Percentiles rank a stretch among this genome's conserved stretches.
These are phyloP conservation scores for Intellagama lesueurii DNA, from an alignment of 2,797 vertebrate genomes.

Conservation along the genomic window DNA sequence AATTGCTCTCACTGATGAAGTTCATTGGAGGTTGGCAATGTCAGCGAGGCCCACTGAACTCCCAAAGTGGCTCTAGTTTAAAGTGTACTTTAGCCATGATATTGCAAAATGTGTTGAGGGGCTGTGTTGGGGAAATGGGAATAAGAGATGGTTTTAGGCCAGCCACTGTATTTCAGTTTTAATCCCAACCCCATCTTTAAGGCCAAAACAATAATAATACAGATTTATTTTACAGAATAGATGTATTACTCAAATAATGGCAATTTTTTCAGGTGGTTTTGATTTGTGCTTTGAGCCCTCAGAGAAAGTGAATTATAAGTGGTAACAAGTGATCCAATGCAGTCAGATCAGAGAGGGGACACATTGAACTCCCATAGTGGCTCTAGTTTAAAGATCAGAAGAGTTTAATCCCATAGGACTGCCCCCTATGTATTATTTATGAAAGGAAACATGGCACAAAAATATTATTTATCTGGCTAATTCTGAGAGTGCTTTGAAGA, in stretches of 20 bases:
- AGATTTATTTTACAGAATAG: background rate
- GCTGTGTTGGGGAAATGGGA: background rate
- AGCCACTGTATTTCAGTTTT: background rate
- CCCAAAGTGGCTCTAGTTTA: too few relatives aligned
- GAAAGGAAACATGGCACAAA: conserved; percentile 13
- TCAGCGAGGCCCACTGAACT: background rate
- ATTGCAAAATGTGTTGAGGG: background rate
- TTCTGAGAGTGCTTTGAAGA: conserved; percentile 21
- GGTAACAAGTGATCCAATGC: background rate
- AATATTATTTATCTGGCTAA: conserved; percentile 34
- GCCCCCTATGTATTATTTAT: background rate
- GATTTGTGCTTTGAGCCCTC: background rate
- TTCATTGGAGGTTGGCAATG: background rate
- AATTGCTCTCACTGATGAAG: background rate
- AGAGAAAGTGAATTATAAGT: background rate
- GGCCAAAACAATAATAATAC: background rate
- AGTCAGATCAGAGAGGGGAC: background rate
- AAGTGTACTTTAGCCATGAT: background rate
- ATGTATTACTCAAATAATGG: too few relatives aligned
- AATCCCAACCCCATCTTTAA: background rate
- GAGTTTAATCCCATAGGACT: background rate
- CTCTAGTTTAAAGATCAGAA: background rate
- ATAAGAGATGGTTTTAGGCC: background rate
- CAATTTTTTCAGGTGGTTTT: too few relatives aligned
- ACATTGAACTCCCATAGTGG: background rate